phyloP scores from a whole-genome alignment of 92 coral and sea anemone genomes.

The Bergia puertoricense region DNA sequence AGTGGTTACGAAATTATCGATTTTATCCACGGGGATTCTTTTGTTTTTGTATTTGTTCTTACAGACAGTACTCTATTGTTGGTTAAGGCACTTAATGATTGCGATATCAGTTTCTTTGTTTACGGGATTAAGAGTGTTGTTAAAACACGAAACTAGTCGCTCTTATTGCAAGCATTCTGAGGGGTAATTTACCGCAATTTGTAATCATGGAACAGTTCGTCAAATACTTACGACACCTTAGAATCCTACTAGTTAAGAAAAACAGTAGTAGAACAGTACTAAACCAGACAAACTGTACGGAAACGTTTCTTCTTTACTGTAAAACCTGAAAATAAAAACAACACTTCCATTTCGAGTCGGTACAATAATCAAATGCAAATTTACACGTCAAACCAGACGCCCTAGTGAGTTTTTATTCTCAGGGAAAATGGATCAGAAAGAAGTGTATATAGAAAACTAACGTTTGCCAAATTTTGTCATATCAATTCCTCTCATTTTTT shows the following conservation, averaged over 20 bases:
- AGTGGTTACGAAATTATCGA: constrained; percentile 39
- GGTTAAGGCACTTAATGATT: constrained; percentile 8
- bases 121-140: not conserved
- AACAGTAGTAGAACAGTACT: not conserved
- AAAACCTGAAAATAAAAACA: too few relatives aligned
- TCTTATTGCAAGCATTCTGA: not conserved
- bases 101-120: constrained; percentile 34
- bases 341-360: too few relatives aligned
- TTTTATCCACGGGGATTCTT: constrained; percentile 25
- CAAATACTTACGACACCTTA: not conserved
- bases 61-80: constrained; percentile 14
- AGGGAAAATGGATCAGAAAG: too few relatives aligned
- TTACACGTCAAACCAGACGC: too few relatives aligned
- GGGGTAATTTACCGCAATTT: not conserved
- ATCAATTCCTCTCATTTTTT: not conserved
- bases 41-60: constrained; percentile 8
- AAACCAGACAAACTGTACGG: not conserved
- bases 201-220: not conserved
- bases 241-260: not conserved
- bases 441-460: too few relatives aligned
- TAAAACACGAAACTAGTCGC: not conserved
- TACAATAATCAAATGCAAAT: too few relatives aligned
- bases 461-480: too few relatives aligned
- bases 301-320: too few relatives aligned
- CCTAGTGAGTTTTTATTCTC: too few relatives aligned